phyloP scores from a whole-genome alignment of 2,797 vertebrate genomes.

The Mus minutoides region DNA sequence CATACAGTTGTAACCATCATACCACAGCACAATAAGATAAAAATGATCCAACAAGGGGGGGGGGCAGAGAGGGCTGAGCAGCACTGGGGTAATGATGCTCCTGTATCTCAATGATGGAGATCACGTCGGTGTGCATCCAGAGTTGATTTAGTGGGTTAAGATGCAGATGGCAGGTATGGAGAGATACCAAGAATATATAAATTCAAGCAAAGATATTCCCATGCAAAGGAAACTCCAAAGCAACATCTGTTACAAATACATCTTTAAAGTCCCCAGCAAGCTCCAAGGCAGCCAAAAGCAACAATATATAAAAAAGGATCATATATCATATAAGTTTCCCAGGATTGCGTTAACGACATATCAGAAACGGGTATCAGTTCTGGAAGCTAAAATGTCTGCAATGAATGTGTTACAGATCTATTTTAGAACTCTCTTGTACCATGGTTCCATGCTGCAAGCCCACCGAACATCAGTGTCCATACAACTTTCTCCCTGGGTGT shows the following conservation, averaged over 20 bases:
- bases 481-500: neutral
- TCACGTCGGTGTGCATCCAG: neutral
- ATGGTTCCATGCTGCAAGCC: neutral
- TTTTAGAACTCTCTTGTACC: neutral
- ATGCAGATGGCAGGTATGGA: neutral
- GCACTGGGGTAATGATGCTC: neutral
- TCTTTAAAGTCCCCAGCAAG: constrained; percentile 23
- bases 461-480: neutral
- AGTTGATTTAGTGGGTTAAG: neutral
- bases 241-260: constrained; percentile 55
- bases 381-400: neutral
- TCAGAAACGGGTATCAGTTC: constrained; percentile 27
- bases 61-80: neutral
- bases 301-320: constrained; percentile 42
- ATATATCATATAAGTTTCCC: constrained; percentile 3
- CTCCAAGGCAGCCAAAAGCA: constrained; percentile 27
- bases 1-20: neutral
- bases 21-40: neutral
- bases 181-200: constrained; percentile 42
- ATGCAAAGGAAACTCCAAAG: constrained; percentile 34
- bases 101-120: neutral
- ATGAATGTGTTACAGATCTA: neutral
- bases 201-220: neutral
- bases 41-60: neutral
- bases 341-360: neutral